Evolutionary conservation across 1,140 invertebrate genomes (phyloP).

Genomic region (Drosophila pachea): DNA sequence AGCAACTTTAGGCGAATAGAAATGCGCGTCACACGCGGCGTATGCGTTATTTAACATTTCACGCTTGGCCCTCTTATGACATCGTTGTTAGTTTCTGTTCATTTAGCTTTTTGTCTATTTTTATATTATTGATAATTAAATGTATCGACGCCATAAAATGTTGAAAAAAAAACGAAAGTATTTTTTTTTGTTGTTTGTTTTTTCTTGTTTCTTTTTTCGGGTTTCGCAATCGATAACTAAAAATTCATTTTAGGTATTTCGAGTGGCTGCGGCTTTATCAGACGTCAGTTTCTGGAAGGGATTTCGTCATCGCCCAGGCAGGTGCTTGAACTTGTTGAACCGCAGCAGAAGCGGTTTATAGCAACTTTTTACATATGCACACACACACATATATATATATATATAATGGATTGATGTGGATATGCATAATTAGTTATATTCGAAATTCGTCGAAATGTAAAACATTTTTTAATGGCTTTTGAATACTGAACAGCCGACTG

Average conservation of each 20-base stretch:
- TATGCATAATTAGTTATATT: no score
- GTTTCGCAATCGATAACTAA: neutral
- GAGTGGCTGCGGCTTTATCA: neutral
- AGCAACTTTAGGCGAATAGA: slow-evolving; percentile 54
- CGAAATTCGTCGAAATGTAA: slow-evolving; percentile 9
- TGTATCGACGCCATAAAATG: slow-evolving; percentile 33
- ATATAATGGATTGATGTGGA: neutral
- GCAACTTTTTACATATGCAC: slow-evolving; percentile 3
- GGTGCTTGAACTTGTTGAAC: slow-evolving; percentile 13
- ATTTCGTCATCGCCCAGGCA: slow-evolving; percentile 5
- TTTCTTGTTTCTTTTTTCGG: slow-evolving; percentile 6
- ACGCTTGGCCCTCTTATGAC: slow-evolving; percentile 48
- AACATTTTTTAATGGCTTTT: slow-evolving; percentile 14
- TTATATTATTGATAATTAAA: slow-evolving; percentile 59
- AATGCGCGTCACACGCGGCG: slow-evolving; percentile 62
- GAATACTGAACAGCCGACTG: slow-evolving; percentile 23
- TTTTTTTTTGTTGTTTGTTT: slow-evolving; percentile 6
- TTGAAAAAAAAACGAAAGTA: slow-evolving; percentile 57
- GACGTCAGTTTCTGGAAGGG: neutral
- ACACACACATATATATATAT: slow-evolving; percentile 8
- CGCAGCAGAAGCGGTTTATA: neutral
- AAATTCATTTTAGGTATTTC: neutral
- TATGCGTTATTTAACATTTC: slow-evolving; percentile 70
- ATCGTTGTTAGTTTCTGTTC: slow-evolving; percentile 43
- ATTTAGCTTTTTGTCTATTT: slow-evolving; percentile 16